Evolutionary conservation across 2,797 vertebrate genomes (phyloP).

Genomic region (Gymnothorax javanicus): DNA sequence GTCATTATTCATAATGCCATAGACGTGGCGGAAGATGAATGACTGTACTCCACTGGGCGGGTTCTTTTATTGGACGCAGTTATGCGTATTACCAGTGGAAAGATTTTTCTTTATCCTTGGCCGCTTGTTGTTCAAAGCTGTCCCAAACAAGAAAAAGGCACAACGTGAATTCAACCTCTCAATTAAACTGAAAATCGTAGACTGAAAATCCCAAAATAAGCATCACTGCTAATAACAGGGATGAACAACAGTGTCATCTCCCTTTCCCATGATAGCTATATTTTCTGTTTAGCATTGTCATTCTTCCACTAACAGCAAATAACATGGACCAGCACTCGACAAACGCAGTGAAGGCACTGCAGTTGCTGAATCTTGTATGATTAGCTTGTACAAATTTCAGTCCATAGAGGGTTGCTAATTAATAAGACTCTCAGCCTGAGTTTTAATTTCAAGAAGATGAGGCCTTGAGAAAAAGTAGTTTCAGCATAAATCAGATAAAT

Average conservation of each 20-base stretch:
- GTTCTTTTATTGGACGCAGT: slow-evolving; percentile 63
- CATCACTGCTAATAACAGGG: background rate
- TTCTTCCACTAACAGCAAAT: background rate
- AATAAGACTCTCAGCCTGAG: background rate
- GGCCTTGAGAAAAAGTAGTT: background rate
- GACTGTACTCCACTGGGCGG: slow-evolving; percentile 65
- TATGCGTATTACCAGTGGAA: slow-evolving; percentile 53
- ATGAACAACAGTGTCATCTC: background rate
- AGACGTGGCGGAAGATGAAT: slow-evolving; percentile 70
- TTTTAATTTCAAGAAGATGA: background rate
- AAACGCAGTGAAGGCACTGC: background rate
- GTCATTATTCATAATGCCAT: slow-evolving; percentile 75
- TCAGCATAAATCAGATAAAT: slow-evolving; percentile 2
- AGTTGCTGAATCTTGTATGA: background rate
- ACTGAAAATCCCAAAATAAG: background rate
- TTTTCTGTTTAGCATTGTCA: background rate
- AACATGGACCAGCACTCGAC: background rate
- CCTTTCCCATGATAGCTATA: background rate
- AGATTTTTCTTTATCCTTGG: slow-evolving; percentile 46
- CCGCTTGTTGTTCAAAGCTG: slow-evolving; percentile 49
- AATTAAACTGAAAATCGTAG: background rate
- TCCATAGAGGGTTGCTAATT: background rate
- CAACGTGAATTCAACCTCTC: background rate
- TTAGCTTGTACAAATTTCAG: background rate
- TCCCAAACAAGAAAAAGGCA: background rate